phyloP scores from a whole-genome alignment of 2,113 vertebrate genomes.

The Odontophorus gujanensis region DNA sequence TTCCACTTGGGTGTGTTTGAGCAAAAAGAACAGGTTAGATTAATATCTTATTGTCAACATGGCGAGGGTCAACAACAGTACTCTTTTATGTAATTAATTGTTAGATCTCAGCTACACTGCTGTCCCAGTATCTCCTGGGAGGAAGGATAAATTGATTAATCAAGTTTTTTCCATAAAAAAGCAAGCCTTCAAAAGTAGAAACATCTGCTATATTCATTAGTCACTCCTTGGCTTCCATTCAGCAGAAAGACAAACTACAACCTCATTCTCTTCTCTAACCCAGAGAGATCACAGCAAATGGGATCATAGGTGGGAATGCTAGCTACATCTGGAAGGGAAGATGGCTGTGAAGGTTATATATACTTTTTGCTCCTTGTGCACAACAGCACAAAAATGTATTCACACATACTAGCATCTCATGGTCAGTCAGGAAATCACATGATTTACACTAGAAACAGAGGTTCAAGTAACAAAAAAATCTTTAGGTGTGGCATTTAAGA shows the following conservation, averaged over 20 bases:
- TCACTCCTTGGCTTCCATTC: slow-evolving; percentile 52
- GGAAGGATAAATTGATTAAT: slow-evolving; percentile 62
- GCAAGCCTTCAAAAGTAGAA: slow-evolving; percentile 52
- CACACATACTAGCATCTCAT: not conserved
- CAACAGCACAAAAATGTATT: not conserved
- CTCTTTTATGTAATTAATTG: slow-evolving; percentile 44
- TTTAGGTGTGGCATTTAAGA: not conserved
- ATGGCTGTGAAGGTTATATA: not conserved
- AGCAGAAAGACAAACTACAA: slow-evolving; percentile 31
- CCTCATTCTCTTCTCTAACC: slow-evolving; percentile 6
- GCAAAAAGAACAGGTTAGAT: slow-evolving; percentile 10
- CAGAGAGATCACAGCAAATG: slow-evolving; percentile 1
- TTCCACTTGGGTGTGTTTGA: not conserved
- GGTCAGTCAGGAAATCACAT: not conserved
- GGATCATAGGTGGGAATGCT: not conserved
- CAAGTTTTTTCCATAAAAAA: slow-evolving; percentile 56
- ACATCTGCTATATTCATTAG: slow-evolving; percentile 68
- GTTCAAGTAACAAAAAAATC: not conserved
- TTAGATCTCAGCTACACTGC: slow-evolving; percentile 31
- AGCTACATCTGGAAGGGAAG: not conserved
- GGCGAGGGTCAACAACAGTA: not conserved
- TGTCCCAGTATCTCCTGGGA: slow-evolving; percentile 44
- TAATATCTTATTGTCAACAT: slow-evolving; percentile 2
- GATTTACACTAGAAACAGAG: not conserved
- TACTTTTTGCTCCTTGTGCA: not conserved